These are phyloP conservation scores for Agrenia bidenticulata DNA, from an alignment of 2,888 invertebrate genomes.

Conservation along the genomic window DNA sequence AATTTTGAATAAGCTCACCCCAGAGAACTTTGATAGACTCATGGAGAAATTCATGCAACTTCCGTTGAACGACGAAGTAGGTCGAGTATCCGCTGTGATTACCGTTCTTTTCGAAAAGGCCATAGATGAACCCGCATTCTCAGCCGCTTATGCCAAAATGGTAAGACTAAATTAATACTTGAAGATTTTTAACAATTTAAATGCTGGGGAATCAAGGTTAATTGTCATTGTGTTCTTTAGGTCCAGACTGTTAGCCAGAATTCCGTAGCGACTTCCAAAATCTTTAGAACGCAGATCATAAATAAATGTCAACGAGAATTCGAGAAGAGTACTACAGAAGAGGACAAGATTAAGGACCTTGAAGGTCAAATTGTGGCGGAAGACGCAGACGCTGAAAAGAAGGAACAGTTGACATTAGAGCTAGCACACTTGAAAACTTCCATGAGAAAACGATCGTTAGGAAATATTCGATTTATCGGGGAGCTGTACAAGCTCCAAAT, in stretches of 20 bases:
- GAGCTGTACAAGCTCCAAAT: constrained; percentile 90
- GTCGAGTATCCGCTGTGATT: constrained; percentile 72
- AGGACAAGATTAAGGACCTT: constrained; percentile 60
- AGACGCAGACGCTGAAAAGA: constrained; percentile 59
- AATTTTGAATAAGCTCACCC: constrained; percentile 90
- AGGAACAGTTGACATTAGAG: constrained; percentile 55
- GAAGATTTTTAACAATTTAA: constrained; percentile 2
- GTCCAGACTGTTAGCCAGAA: constrained; percentile 43
- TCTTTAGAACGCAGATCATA: constrained; percentile 76
- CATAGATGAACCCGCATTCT: constrained; percentile 91
- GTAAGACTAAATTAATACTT: constrained; percentile 27
- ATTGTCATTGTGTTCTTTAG: constrained; percentile 20
- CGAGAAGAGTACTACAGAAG: constrained; percentile 76
- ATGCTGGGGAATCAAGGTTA: not conserved
- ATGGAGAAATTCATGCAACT: constrained; percentile 57
- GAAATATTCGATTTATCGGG: constrained; percentile 64
- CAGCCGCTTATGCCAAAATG: constrained; percentile 86
- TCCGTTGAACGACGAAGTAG: constrained; percentile 47
- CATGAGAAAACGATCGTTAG: constrained; percentile 47
- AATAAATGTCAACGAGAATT: constrained; percentile 87
- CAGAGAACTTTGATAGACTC: constrained; percentile 85
- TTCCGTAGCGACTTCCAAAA: constrained; percentile 54
- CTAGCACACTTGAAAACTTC: constrained; percentile 39
- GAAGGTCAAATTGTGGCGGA: constrained; percentile 63
- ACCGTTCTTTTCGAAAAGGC: constrained; percentile 92